phyloP scores from a whole-genome alignment of 2,113 vertebrate species.

The Dermatemys mawii region DNA sequence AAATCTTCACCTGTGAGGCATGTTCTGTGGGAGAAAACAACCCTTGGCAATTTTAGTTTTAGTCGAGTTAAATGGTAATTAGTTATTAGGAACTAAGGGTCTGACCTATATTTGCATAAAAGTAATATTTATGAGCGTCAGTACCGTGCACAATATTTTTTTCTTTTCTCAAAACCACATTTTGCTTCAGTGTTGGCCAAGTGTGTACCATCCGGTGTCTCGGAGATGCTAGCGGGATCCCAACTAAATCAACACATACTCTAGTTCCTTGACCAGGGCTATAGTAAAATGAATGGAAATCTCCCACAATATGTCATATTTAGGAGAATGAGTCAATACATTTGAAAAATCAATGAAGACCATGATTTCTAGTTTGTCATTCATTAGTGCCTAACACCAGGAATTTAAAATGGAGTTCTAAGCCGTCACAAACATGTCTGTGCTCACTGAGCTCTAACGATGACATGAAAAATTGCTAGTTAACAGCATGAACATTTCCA shows the following conservation, averaged over 20 bases:
- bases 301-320: background rate
- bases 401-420: slow-evolving; percentile 4
- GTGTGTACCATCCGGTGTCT: slow-evolving; percentile 8
- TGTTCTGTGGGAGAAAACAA: background rate
- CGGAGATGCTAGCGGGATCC: background rate
- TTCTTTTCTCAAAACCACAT: slow-evolving; percentile 11
- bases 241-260: slow-evolving; percentile 45
- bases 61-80: background rate
- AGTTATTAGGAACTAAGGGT: background rate
- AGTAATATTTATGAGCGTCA: background rate
- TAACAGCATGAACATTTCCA: slow-evolving; percentile 41
- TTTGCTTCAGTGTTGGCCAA: slow-evolving; percentile 41
- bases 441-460: slow-evolving; percentile 22
- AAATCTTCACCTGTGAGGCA: background rate
- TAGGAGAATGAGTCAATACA: slow-evolving; percentile 20
- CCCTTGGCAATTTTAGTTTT: background rate
- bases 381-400: background rate
- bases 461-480: slow-evolving; percentile 56
- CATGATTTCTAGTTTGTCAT: slow-evolving; percentile 44
- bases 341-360: slow-evolving; percentile 44
- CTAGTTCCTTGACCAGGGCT: slow-evolving; percentile 40
- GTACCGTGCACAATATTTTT: background rate
- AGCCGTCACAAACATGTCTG: background rate
- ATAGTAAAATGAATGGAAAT: slow-evolving; percentile 39
- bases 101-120: slow-evolving; percentile 9